These are phyloP conservation scores for Heliconius hortense DNA, from an alignment of 2,888 invertebrate species.

Conservation along the genomic window DNA sequence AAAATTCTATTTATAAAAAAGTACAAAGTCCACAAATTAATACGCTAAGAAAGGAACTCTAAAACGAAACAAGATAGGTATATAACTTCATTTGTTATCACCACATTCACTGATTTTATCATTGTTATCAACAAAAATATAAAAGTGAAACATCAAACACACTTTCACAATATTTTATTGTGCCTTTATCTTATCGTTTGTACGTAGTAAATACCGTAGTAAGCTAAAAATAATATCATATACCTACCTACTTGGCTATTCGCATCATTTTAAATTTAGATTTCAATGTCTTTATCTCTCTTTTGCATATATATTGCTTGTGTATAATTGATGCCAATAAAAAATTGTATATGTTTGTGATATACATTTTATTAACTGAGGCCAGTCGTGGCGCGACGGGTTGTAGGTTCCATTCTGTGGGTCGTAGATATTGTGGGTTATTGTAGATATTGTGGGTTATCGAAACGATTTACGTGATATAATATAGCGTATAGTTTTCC, in stretches of 20 bases:
- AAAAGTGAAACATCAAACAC: slow-evolving; percentile 40
- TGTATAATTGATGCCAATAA: background rate
- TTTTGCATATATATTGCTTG: background rate
- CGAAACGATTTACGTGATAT: no score
- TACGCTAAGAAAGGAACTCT: background rate
- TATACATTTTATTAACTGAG: background rate
- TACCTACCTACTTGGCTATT: slow-evolving; percentile 9
- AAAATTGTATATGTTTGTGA: background rate
- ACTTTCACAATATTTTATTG: slow-evolving; percentile 61
- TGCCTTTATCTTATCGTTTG: slow-evolving; percentile 55
- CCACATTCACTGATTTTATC: slow-evolving; percentile 35
- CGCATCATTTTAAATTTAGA: slow-evolving; percentile 23
- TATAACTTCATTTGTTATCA: slow-evolving; percentile 22
- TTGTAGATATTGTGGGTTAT: no score
- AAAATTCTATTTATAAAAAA: background rate
- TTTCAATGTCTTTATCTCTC: slow-evolving; percentile 10
- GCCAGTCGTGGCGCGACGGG: no score
- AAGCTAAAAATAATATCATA: slow-evolving; percentile 50
- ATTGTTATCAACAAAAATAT: slow-evolving; percentile 30
- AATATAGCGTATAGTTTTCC: no score
- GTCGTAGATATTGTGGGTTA: no score
- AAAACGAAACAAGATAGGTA: background rate
- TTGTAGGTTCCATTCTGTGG: no score
- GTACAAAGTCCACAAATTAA: background rate
- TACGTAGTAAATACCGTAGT: slow-evolving; percentile 73